Conservation (phyloP, 1,140 invertebrate species). For the Heliothis subflexa region DNA sequence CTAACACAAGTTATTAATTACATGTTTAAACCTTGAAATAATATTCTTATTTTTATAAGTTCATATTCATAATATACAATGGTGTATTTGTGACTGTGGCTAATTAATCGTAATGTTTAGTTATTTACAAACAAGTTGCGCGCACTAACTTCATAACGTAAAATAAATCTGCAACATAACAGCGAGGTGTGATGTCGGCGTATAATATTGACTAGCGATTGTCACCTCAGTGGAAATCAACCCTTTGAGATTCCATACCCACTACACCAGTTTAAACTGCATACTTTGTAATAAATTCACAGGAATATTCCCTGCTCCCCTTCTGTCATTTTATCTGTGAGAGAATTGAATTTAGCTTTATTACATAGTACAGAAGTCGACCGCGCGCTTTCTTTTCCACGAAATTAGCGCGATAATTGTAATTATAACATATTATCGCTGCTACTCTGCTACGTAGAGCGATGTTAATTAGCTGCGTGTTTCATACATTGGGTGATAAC, state of each 20-base stretch:
- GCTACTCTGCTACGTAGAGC: too few species aligned
- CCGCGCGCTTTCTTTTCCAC: too few species aligned
- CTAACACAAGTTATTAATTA: conserved; percentile 17
- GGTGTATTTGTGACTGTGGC: conserved; percentile 32
- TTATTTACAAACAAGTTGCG: conserved; percentile 11
- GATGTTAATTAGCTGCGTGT: too few species aligned
- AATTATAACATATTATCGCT: too few species aligned
- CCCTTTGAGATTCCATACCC: conserved; percentile 65
- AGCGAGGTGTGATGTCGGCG: conserved; percentile 71
- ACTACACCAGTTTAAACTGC: conserved; percentile 52
- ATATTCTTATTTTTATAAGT: not conserved
- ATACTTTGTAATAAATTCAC: not conserved
- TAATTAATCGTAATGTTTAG: conserved; percentile 4
- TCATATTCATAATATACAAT: conserved; percentile 13
- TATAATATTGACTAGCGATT: conserved; percentile 74
- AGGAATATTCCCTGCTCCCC: not conserved
- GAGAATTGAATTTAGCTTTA: too few species aligned
- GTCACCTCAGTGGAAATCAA: conserved; percentile 69
- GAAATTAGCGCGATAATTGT: too few species aligned
- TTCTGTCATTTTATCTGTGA: too few species aligned
- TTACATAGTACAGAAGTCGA: too few species aligned
- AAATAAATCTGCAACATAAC: conserved; percentile 29
- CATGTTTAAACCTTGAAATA: conserved; percentile 17
- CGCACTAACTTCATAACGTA: conserved; percentile 11
- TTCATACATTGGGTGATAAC: too few species aligned